A percentile compares a stretch with the other conserved stretches of the same genome.
Conservation (phyloP, 2,888 invertebrate species). For the Melieria omissa region DNA sequence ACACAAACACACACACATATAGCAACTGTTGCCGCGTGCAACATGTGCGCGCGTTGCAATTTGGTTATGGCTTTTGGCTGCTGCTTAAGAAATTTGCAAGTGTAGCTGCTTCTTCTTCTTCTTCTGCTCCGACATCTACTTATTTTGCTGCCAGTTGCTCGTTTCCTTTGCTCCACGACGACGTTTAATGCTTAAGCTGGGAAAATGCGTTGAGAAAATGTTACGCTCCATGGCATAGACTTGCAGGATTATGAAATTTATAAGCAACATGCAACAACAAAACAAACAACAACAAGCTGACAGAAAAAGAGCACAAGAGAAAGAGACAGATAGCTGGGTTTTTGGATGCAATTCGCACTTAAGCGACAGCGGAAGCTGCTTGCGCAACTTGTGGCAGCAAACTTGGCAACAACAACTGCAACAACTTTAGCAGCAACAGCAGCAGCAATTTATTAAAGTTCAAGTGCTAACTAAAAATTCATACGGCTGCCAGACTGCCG, state of each 20-base stretch:
- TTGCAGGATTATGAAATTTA: slow-evolving; percentile 16
- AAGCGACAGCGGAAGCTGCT: slow-evolving; percentile 8
- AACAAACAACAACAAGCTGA: neutral
- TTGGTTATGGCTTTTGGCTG: too few relatives aligned
- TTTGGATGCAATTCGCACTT: neutral
- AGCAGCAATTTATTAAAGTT: slow-evolving; percentile 19
- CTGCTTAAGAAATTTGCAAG: too few relatives aligned
- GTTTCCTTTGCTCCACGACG: too few relatives aligned
- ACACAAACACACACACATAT: too few relatives aligned
- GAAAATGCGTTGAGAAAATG: too few relatives aligned
- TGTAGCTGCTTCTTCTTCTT: too few relatives aligned
- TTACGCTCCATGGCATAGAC: too few relatives aligned
- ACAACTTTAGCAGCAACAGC: slow-evolving; percentile 6
- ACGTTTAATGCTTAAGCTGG: too few relatives aligned
- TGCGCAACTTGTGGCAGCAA: slow-evolving; percentile 26
- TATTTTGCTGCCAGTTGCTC: too few relatives aligned
- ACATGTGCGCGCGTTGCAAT: too few relatives aligned
- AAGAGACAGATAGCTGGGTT: neutral
- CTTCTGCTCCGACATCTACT: too few relatives aligned
- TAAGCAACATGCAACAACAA: neutral
- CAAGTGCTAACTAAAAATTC: slow-evolving; percentile 18
- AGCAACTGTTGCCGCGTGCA: too few relatives aligned
- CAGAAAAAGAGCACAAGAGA: neutral
- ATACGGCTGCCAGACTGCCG: neutral
- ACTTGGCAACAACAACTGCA: slow-evolving; percentile 19